Evolutionary conservation across 2,113 vertebrate species (phyloP).

Genomic region (Dicentrarchus labrax): DNA sequence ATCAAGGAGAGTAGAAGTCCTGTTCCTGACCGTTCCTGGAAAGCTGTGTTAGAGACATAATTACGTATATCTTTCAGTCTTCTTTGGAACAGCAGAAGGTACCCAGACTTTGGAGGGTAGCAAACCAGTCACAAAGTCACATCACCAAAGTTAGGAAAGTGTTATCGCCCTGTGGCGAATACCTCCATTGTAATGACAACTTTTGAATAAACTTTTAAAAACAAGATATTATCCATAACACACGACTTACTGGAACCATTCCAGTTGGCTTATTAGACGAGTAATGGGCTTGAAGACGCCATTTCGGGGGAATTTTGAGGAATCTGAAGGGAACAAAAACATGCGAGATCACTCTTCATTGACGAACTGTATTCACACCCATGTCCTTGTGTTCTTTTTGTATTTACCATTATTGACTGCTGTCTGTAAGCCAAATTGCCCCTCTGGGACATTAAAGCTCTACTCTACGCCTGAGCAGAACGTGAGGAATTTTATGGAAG

Average conservation of each 20-base stretch:
- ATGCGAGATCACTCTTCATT: neutral
- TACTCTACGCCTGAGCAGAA: conserved; percentile 38
- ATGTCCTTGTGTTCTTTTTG: neutral
- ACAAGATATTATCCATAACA: neutral
- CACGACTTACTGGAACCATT: neutral
- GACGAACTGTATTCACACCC: neutral
- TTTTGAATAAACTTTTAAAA: neutral
- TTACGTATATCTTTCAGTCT: neutral
- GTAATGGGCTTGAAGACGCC: neutral
- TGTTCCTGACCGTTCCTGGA: neutral
- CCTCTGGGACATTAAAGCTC: neutral
- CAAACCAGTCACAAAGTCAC: neutral
- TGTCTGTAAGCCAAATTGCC: neutral
- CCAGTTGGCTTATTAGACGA: neutral
- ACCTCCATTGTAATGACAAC: neutral
- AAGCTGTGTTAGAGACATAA: too few relatives aligned
- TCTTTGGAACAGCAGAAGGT: neutral
- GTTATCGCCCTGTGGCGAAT: neutral
- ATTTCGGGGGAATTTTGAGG: neutral
- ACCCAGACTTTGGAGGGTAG: neutral
- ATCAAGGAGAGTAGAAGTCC: neutral
- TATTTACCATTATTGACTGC: conserved; percentile 3
- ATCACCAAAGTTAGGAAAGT: neutral
- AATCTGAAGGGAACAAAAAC: neutral
- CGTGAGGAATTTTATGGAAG: conserved; percentile 45